Base-by-base conservation (phyloP, 2,888 invertebrate genomes). In the Lingula anatina region DNA sequence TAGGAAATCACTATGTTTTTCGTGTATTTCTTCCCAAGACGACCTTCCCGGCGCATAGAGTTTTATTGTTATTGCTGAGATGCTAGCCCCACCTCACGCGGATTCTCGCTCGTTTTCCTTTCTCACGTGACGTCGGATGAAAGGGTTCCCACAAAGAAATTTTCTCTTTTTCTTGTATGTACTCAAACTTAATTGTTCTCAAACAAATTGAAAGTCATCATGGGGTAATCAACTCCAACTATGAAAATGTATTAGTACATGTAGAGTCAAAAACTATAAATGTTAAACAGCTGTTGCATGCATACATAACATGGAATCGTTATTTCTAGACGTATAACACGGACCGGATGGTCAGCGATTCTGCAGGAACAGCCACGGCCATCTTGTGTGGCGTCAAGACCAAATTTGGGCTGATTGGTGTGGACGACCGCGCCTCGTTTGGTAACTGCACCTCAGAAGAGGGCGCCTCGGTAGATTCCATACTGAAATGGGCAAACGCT, bases 281-380 rank as follows among this genome's bases (percentile, higher is more conserved):
- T 15, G 35, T 9, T 9, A 31, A 31, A 31, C 15, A 9, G 35
- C 15, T 15, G 35, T 9, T 9, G 9, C n/a, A 9, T 18, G 40
- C 25, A 45, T n/a, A 12, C 15, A 15, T 31, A 12, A 15, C 25
- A 23, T 44, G 21, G 12, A 5, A 2, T 7, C 5, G 26, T 21
- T 36, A 41, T 23, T 38, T 47, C 24, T 75, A 91, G 90, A 92
- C 93, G 0, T 94, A 93, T 71, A 88, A 87, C 50, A 86, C 87
- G 0, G 84, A 94, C 70, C 87, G 86, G 67, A 86, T 89, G 80
- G 90, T 91, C 0, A 87, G 93, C 0, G 94, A 94, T 71, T 93
- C 92, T 0, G 89, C 90, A 0, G 86, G 87, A 39, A 87, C 92
- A 0, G 92, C 90, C 0, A 92, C 92, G 0, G 92, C 93, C 0